Conservation (phyloP, 2,113 vertebrate genomes). For the Dromiciops gliroides region DNA sequence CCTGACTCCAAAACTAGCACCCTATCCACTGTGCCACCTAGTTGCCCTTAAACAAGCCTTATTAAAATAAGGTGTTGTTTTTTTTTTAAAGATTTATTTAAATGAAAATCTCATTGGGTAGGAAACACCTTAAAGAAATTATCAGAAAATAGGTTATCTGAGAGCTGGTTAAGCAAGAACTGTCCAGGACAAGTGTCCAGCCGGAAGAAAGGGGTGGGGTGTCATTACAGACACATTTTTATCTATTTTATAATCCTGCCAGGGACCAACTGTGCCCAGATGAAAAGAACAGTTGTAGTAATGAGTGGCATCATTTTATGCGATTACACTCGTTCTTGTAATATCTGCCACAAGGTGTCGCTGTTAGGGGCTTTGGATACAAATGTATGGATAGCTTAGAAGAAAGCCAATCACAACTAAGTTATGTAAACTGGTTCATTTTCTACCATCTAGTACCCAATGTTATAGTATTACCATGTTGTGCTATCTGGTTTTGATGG, state of each 20-base stretch:
- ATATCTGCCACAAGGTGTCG: not conserved
- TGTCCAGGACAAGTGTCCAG: not conserved
- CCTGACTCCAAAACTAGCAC: no score
- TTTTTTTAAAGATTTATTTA: no score
- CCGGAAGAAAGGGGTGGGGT: not conserved
- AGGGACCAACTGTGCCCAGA: not conserved
- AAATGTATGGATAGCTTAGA: not conserved
- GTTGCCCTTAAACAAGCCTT: no score
- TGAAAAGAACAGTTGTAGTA: no score
- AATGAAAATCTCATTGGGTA: not conserved
- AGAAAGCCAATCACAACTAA: not conserved
- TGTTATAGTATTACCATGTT: not conserved
- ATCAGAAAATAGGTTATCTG: not conserved
- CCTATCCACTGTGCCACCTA: no score
- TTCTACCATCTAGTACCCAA: not conserved
- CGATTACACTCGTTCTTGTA: not conserved
- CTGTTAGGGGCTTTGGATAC: not conserved
- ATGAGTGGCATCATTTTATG: no score
- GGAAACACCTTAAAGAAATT: not conserved
- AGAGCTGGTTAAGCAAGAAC: not conserved
- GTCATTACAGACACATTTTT: not conserved
- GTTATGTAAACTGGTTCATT: not conserved
- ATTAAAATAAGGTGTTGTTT: no score
- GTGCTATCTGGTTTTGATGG: not conserved
- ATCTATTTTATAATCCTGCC: not conserved